Base-by-base conservation (phyloP, 2,113 vertebrate genomes). In the Zosterops pallidus region DNA sequence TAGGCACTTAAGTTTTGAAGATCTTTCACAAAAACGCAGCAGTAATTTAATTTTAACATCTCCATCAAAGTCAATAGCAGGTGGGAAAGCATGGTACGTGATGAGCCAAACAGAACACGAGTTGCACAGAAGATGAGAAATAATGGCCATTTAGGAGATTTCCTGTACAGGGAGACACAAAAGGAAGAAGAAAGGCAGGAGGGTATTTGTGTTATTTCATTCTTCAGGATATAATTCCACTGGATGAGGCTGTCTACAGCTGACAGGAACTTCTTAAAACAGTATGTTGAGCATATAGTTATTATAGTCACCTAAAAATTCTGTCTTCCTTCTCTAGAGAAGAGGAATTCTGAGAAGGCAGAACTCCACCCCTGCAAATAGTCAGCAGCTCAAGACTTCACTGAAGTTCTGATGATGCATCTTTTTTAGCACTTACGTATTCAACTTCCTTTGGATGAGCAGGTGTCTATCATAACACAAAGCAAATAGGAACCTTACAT, bases 141-240 rank as follows among this genome's bases (percentile, higher is more conserved):
- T 52, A 33, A 7, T 75, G 33, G 37, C 10, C 6, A 5, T 17
- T 46, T 53, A 50, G 55, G 72, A 83, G 64, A 46, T 35, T 50
- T 74, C 8, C 21, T 25, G 19, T 53, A n/a, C 42, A 76, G 39
- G 56, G 15, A 56, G 29, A 52, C 25, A 42, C 17, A 50, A 26
- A 83, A 46, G 31, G 16, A 52, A 26, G 5, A 2, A 6, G 7
- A 6, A 12, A 3, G 7, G 4, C 3, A 2, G 14, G 11, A 26
- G 12, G 4, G 4, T 29, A 3, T 24, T 77, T 35, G 12, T n/a
- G 17, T 69, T 67, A 49, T 7, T 70, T 67, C 42, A 26, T 86
- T 67, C 47, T 89, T 74, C 25, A 42, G 37, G 31, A 10, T n/a
- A 12, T 21, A 7, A 13, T 70, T 86, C 50, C 35, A 62, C 15